phyloP scores from a whole-genome alignment of 2,113 vertebrate genomes.

The Sturnus vulgaris region DNA sequence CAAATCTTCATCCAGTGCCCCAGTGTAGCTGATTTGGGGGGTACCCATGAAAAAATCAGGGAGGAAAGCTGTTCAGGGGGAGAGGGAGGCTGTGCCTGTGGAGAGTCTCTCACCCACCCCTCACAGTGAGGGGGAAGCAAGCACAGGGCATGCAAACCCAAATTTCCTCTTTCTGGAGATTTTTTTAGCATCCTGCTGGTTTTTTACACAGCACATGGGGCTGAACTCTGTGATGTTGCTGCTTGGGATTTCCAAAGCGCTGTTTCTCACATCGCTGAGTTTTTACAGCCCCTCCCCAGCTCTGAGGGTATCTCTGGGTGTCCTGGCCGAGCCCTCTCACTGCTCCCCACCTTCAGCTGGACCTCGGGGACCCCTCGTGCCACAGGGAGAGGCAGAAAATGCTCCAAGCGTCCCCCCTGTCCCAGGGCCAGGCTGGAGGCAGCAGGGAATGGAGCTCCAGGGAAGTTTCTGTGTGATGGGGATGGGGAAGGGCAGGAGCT shows the following conservation, averaged over 20 bases:
- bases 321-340: neutral
- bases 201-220: neutral
- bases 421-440: neutral
- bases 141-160: neutral
- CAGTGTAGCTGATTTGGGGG: fast-evolving
- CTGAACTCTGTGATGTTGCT: neutral
- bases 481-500: neutral
- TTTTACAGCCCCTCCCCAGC: neutral
- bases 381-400: neutral
- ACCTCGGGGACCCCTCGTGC: neutral
- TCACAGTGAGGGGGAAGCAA: neutral
- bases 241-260: neutral
- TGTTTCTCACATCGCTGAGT: neutral
- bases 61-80: neutral
- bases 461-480: neutral
- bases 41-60: neutral
- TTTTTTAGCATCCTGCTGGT: conserved; percentile 9
- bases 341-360: neutral
- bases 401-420: neutral
- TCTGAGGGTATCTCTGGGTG: neutral
- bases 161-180: conserved; percentile 43
- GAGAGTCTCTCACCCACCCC: neutral
- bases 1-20: neutral
- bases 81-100: neutral
- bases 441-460: neutral